These are phyloP conservation scores for Eptesicus fuscus DNA, from an alignment of 2,113 vertebrate species.

Conservation along the genomic window DNA sequence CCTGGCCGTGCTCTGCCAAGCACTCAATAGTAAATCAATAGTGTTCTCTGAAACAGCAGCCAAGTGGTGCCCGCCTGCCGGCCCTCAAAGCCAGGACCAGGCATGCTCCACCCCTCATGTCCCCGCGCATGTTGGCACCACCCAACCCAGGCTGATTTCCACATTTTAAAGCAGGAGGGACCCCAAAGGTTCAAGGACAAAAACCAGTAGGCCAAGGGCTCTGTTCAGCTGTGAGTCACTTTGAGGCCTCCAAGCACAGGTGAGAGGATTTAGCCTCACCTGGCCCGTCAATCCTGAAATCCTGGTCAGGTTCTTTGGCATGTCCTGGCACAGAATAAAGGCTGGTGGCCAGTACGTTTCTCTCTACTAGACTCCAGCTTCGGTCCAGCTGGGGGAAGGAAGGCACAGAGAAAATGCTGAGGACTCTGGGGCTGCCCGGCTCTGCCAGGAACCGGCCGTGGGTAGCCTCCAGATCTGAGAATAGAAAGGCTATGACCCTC, in stretches of 20 bases:
- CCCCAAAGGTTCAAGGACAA: neutral
- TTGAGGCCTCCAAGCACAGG: neutral
- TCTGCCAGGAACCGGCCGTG: neutral
- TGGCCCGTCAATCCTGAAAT: neutral
- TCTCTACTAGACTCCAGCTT: neutral
- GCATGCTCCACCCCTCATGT: fast-evolving
- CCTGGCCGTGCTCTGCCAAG: neutral
- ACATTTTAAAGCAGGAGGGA: neutral
- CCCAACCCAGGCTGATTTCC: neutral
- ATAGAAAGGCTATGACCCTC: neutral
- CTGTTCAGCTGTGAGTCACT: neutral
- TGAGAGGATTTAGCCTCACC: neutral
- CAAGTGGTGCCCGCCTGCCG: neutral
- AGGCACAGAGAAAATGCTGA: neutral
- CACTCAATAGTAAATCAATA: neutral
- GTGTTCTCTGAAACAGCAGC: neutral
- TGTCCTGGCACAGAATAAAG: neutral
- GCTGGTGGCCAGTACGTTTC: neutral
- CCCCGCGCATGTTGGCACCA: neutral
- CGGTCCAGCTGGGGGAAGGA: neutral
- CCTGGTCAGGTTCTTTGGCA: neutral
- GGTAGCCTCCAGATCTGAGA: neutral
- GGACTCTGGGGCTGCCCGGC: neutral
- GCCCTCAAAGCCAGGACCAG: neutral
- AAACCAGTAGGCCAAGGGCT: neutral